Base-by-base conservation (phyloP, 2,113 vertebrate species). In the Chrysochloris asiatica region DNA sequence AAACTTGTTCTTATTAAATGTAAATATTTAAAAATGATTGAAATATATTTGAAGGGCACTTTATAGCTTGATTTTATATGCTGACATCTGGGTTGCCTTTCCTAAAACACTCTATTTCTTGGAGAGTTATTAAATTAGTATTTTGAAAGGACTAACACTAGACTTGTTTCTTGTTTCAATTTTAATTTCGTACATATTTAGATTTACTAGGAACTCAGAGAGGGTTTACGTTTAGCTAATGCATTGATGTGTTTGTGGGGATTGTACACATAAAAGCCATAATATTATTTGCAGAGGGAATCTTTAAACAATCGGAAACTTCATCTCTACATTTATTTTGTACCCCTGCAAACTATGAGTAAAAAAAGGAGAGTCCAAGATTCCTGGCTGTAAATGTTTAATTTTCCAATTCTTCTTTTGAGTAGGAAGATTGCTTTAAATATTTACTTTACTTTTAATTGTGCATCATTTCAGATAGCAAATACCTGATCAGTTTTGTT, bases 11-110 rank as follows among this genome's bases (percentile, higher is more conserved):
- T 97, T 98, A 98, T 98, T 98, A 98, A 98, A 98, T 97, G 97
- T 98, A 98, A 98, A 98, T 98, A 98, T 98, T 98, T 98, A 97
- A 97, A 97, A 98, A 97, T 97, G 96, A 98, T 97, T 98, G 97
- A 98, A 98, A 98, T 97, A 96, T 96, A 98, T 97, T 97, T 97
- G 97, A 97, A 98, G 95, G 97, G 92, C 95, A 96, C 96, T 98
- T 98, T 98, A 98, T 97, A 97, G 98, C 97, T 97, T 94, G 97
- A 96, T 97, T 98, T 98, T 97, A 98, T 98, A 97, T 85, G 96
- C 92, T 96, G 95, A 97, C 97, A 97, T 98, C 97, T 98, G 97
- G 97, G 96, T 95, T 97, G 97, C 97, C 92, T 98, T 98, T 97
- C 96, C 97, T 96, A 97, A 97, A 96, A 94, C 81, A 38, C 96